Evolutionary conservation across 2,888 invertebrate genomes (phyloP), one percentile per base, ranked within the genome.

Genomic region (Aleiodes leptofemur): DNA sequence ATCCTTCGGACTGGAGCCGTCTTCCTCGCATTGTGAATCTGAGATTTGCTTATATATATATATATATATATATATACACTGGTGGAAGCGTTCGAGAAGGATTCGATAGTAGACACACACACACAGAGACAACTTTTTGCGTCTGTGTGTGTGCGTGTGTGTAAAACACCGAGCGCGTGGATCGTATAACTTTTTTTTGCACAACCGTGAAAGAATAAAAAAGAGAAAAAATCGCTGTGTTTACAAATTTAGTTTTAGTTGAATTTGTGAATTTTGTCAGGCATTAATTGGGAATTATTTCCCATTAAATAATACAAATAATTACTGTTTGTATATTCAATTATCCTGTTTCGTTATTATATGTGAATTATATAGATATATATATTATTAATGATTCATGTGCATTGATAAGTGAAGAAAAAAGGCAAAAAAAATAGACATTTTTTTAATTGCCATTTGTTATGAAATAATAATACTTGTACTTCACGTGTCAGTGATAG

Each of bases 21-120:
- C 55, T 51, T 53, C 31, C 53, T 61, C 55, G 57, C 48, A 23
- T 48, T 72, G 68, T 8, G 55, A 48, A 23, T 64, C 64, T 61
- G 43, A n/a, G 43, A 64, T 48, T 48, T 51, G 66, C 29, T 55
- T 11, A 9, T 34, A 43, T 64, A 59, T 64, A 23, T 2, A 23
- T 23, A 23, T 23, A 23, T 23, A 23, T 23, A 23, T 23, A 23
- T 23, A 23, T 23, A 23, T 23, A 23, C 23, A 56, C 61, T 43
- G 31, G 50, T 55, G 16, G 11, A 61, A 11, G 13, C 43, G 11
- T 38, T 34, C 38, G 64, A 34, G 34, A 51, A 38, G 59, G 50
- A 66, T 64, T 66, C 56, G 14, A 34, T 56, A 38, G 50, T 53
- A 64, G 29, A 16, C n/a, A 13, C n/a, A n/a, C 13, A n/a, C n/a